A percentile compares a stretch with the other conserved stretches of the same genome.
Conservation (phyloP, 2,888 invertebrate genomes). For the Trachelus tabidus region DNA sequence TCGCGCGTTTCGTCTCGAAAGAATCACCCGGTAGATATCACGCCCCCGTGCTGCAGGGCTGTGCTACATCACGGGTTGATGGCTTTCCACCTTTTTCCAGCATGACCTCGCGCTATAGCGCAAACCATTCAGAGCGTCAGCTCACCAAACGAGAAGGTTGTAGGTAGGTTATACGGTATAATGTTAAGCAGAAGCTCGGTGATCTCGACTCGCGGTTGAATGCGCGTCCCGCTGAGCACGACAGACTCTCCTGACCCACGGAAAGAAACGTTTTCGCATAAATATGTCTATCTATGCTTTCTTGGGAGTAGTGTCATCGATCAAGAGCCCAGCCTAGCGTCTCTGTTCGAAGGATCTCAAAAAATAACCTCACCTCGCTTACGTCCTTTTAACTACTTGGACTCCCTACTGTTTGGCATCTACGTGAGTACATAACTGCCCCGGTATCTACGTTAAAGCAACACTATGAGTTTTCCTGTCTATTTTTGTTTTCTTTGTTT, state of each 20-base stretch:
- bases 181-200: neutral
- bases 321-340: neutral
- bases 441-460: neutral
- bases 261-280: neutral
- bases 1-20: constrained; percentile 17
- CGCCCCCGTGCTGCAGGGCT: constrained; percentile 24
- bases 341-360: neutral
- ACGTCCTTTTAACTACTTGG: neutral
- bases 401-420: neutral
- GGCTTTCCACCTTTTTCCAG: constrained; percentile 11
- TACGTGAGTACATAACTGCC: neutral
- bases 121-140: neutral
- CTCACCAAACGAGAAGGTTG: neutral
- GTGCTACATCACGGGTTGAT: constrained; percentile 27
- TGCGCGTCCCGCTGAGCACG: neutral
- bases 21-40: constrained; percentile 27
- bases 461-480: neutral
- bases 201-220: neutral
- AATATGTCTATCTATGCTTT: neutral
- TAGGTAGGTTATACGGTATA: neutral
- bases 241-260: neutral
- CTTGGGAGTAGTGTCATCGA: neutral
- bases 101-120: neutral
- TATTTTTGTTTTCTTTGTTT: neutral
- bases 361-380: neutral